Base-by-base conservation (phyloP, 2,888 invertebrate genomes). In the Escarpia spicata region DNA sequence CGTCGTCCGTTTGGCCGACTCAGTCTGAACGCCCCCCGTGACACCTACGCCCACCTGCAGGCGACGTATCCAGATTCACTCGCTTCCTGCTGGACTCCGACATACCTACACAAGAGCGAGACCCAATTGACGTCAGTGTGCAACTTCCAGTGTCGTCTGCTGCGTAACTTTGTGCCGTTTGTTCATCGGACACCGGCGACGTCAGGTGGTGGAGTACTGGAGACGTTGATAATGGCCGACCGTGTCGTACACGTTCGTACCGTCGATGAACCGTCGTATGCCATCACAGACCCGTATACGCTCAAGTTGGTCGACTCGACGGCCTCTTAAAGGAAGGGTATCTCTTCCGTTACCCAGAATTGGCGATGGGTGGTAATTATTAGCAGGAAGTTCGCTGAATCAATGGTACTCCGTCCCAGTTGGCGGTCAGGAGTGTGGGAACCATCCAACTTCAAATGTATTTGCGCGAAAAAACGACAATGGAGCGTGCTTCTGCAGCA, bases 71-170 rank as follows among this genome's bases (percentile, higher is more conserved):
- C 92, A 8, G 92, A 52, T 26, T 75, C 92, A 4, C 92, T 60
- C 2, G 43, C 90, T 37, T 75, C 75, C 4, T 94, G 94, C 43
- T 44, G 43, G 19, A 94, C 94, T 0, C 92, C 91, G n/a, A 92
- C 93, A n/a, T 94, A 94, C 92, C 93, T 93, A 52, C 94, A 94
- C 92, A 93, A 93, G 92, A 90, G 44, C 2, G 94, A 94, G 92
- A 43, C 58, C 9, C 31, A 3, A 19, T 12, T 44, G 90, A 10
- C 37, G 60, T 75, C 75, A 75, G 75, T 75, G 75, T 75, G 75
- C 75, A 75, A 26, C 19, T 75, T 75, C 75, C 9, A 31, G 58
- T 94, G 94, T 91, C 43, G 90, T 8, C 52, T 75, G 15, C 92
- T 94, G 15, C 90, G 75, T 8, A 37, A 91, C 10, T 31, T 89